A percentile compares a stretch with the other conserved stretches of the same genome.
These are phyloP conservation scores for Callopanchax toddi DNA, from an alignment of 2,113 vertebrate species.

Conservation along the genomic window DNA sequence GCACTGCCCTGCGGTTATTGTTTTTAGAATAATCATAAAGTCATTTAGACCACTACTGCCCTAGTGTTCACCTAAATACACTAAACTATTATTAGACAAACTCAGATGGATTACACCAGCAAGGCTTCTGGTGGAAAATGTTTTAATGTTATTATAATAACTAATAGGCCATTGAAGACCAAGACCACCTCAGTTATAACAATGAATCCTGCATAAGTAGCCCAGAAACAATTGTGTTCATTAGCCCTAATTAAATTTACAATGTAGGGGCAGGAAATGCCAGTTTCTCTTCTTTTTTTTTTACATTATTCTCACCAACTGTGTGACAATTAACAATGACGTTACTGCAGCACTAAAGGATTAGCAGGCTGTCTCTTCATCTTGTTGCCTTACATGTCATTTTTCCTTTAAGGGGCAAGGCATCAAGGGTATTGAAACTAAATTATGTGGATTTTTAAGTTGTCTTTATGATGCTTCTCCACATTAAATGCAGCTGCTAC, in stretches of 20 bases:
- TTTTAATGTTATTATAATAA: slow-evolving; percentile 30
- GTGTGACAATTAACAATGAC: slow-evolving; percentile 36
- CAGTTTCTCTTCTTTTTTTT: slow-evolving; percentile 38
- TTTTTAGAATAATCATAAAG: slow-evolving; percentile 19
- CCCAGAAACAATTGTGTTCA: slow-evolving; percentile 45
- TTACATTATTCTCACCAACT: slow-evolving; percentile 46
- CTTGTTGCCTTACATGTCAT: not conserved
- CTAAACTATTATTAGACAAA: slow-evolving; percentile 26
- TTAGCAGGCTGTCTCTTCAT: slow-evolving; percentile 29
- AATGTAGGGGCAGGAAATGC: slow-evolving; percentile 33
- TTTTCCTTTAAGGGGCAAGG: slow-evolving; percentile 31
- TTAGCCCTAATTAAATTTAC: slow-evolving; percentile 62
- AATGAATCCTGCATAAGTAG: slow-evolving; percentile 47
- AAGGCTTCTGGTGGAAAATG: slow-evolving; percentile 13
- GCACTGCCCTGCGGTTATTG: slow-evolving; percentile 4
- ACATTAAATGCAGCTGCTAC: slow-evolving; percentile 25
- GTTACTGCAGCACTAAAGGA: slow-evolving; percentile 21
- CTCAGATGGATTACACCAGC: slow-evolving; percentile 26
- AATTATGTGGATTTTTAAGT: too few relatives aligned
- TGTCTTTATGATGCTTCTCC: slow-evolving; percentile 48
- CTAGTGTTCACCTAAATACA: slow-evolving; percentile 20
- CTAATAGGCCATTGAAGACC: slow-evolving; percentile 20
- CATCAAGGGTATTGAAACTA: slow-evolving; percentile 19
- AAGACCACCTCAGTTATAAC: slow-evolving; percentile 32
- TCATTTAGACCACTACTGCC: slow-evolving; percentile 26